Conservation (phyloP, 2,797 vertebrate species). For the Chaenodraco wilsoni region DNA sequence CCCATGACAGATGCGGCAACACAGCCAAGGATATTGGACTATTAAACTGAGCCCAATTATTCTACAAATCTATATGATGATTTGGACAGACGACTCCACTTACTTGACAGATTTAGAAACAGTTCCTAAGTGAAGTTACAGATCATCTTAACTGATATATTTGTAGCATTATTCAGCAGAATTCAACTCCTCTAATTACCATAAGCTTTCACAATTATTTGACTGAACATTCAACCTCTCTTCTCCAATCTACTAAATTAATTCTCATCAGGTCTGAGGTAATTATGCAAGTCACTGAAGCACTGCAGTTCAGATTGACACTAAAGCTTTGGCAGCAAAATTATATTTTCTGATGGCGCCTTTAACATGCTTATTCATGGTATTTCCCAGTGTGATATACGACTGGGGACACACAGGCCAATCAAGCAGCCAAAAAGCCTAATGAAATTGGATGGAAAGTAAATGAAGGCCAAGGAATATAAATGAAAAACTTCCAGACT, state of each 20-base stretch:
- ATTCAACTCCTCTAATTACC: conserved; percentile 57
- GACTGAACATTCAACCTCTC: conserved; percentile 52
- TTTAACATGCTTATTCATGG: conserved; percentile 76
- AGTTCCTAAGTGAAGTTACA: not conserved
- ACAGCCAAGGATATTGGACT: not conserved
- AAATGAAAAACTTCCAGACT: conserved; percentile 54
- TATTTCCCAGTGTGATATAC: conserved; percentile 69
- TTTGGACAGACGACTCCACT: conserved; percentile 20
- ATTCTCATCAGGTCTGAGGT: conserved; percentile 68
- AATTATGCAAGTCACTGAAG: conserved; percentile 72
- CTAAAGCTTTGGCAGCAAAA: conserved; percentile 73
- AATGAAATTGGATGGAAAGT: conserved; percentile 74
- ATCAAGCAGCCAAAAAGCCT: conserved; percentile 65
- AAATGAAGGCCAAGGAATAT: conserved; percentile 55
- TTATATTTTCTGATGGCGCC: conserved; percentile 72
- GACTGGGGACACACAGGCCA: conserved; percentile 47
- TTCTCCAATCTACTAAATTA: conserved; percentile 62
- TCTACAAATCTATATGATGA: not conserved
- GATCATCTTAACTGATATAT: conserved; percentile 34
- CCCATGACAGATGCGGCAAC: conserved; percentile 8
- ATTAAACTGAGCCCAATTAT: conserved; percentile 7
- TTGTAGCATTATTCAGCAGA: conserved; percentile 51
- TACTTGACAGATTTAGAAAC: conserved; percentile 13
- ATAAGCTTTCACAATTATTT: conserved; percentile 50
- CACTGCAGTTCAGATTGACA: conserved; percentile 73